Conservation (phyloP, 2,888 invertebrate species). For the Microctonus aethiopoides region DNA sequence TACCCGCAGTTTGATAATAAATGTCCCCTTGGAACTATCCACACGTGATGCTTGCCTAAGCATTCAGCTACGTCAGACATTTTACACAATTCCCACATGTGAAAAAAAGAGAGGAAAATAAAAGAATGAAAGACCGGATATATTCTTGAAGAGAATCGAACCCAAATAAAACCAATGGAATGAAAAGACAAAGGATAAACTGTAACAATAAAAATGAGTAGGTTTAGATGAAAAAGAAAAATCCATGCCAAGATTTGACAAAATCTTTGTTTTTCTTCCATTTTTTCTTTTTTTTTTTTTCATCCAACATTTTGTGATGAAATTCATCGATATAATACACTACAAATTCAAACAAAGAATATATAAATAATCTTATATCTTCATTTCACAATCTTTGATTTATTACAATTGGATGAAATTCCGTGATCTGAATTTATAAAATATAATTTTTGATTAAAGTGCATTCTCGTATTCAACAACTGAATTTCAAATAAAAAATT, state of each 20-base stretch:
- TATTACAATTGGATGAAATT: not conserved
- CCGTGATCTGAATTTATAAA: not conserved
- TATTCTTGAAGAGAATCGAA: too few relatives aligned
- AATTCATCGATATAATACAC: too few relatives aligned
- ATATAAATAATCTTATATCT: not conserved
- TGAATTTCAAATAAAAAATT: slow-evolving; percentile 47
- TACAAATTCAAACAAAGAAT: too few relatives aligned
- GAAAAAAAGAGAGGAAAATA: not conserved
- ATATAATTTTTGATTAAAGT: not conserved
- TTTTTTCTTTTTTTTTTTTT: too few relatives aligned
- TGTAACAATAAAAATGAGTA: not conserved
- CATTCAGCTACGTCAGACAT: not conserved
- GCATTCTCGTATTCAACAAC: slow-evolving; percentile 54
- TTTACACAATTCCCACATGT: not conserved
- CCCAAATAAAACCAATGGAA: not conserved
- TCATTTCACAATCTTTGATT: not conserved
- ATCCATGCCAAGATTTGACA: not conserved
- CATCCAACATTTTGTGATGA: too few relatives aligned
- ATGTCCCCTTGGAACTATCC: not conserved
- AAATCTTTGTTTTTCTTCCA: too few relatives aligned
- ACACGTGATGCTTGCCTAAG: not conserved
- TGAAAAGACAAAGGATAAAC: not conserved
- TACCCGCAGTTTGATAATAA: not conserved
- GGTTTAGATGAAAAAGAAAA: not conserved
- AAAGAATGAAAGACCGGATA: too few relatives aligned